These are phyloP conservation scores for Ophiothrix spiculata DNA, from an alignment of 35 echinoderm and acorn worm genomes.

Conservation along the genomic window DNA sequence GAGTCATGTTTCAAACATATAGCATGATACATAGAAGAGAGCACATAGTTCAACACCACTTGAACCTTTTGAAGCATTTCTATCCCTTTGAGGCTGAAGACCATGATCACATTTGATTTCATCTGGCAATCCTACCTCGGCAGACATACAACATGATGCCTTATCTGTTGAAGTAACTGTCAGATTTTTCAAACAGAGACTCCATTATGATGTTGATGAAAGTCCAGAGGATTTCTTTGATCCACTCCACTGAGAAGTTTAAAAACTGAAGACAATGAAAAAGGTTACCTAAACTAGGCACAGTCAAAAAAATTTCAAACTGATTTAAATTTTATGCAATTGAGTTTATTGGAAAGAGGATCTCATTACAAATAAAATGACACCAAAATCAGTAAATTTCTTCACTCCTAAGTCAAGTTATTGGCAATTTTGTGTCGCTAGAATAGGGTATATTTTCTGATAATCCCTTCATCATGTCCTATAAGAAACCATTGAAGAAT, in stretches of 20 bases:
- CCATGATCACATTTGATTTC: conserved; percentile 17
- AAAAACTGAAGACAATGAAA: conserved; percentile 52
- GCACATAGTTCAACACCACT: neutral
- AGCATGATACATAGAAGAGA: neutral
- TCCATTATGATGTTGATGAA: conserved; percentile 22
- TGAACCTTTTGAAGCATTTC: neutral
- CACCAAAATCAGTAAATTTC: too few species aligned
- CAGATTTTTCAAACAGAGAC: conserved; percentile 38
- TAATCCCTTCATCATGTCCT: too few species aligned
- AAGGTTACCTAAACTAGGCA: too few species aligned
- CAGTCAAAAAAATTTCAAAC: too few species aligned
- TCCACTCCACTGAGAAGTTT: conserved; percentile 60
- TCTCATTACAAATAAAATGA: too few species aligned
- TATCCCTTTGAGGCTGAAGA: conserved; percentile 15
- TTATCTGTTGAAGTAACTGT: conserved; percentile 8
- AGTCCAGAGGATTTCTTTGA: conserved; percentile 46
- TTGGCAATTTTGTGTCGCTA: too few species aligned
- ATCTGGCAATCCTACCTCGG: conserved; percentile 4
- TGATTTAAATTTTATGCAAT: too few species aligned
- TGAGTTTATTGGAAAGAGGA: too few species aligned
- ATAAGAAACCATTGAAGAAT: too few species aligned
- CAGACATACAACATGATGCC: conserved; percentile 1
- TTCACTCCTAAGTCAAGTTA: too few species aligned
- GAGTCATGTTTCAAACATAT: neutral
- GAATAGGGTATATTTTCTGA: too few species aligned